These are phyloP conservation scores for Oreohelix idahoensis DNA, from an alignment of 1,140 invertebrate genomes.

Conservation along the genomic window DNA sequence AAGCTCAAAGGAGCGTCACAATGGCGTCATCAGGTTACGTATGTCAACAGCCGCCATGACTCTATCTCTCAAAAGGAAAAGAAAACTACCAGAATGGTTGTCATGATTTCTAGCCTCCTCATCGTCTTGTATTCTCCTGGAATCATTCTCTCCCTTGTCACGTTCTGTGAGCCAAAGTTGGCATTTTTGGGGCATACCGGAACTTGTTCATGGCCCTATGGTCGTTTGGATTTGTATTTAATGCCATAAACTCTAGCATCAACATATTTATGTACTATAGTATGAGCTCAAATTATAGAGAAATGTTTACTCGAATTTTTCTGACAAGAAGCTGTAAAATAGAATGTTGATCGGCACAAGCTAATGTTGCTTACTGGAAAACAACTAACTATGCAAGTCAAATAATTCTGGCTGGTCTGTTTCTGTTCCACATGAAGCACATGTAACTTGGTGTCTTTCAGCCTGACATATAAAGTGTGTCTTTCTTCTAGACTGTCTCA, in stretches of 20 bases:
- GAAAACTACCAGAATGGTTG: neutral
- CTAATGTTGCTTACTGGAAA: too few relatives aligned
- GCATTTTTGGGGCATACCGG: neutral
- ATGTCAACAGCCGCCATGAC: neutral
- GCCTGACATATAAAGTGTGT: too few relatives aligned
- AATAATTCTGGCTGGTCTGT: too few relatives aligned
- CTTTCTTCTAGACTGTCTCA: too few relatives aligned
- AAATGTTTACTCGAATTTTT: neutral
- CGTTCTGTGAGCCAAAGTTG: neutral
- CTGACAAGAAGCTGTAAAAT: too few relatives aligned
- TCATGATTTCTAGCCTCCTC: neutral
- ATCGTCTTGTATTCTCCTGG: neutral
- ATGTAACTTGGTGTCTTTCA: too few relatives aligned
- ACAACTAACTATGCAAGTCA: too few relatives aligned
- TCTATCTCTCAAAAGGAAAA: neutral
- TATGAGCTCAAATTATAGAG: slow-evolving; percentile 4
- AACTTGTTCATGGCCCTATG: neutral
- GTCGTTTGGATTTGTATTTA: neutral
- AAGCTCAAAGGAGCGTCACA: neutral
- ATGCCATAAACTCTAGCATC: neutral
- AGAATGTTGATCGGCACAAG: too few relatives aligned
- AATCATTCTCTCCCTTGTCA: neutral
- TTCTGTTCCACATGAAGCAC: too few relatives aligned
- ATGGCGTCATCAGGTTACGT: neutral
- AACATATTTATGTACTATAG: neutral